These are phyloP conservation scores for Metalampra italica DNA, from an alignment of 2,888 invertebrate species.

Conservation along the genomic window DNA sequence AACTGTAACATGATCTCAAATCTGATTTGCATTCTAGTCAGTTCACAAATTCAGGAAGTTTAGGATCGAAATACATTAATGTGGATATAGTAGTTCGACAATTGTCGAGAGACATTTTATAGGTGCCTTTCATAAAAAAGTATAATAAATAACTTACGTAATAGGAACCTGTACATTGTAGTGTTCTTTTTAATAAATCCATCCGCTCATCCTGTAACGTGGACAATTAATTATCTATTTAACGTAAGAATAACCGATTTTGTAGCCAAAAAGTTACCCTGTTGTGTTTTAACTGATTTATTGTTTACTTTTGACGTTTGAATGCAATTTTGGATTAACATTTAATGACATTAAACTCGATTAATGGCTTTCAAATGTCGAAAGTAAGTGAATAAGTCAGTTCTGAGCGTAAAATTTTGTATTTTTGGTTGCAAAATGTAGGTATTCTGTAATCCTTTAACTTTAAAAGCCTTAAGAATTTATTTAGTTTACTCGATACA, in stretches of 20 bases:
- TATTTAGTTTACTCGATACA: conserved; percentile 24
- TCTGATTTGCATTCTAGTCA: conserved; percentile 2
- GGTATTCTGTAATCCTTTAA: conserved; percentile 22
- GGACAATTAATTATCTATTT: conserved; percentile 32
- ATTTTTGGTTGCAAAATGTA: conserved; percentile 34
- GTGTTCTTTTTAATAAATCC: conserved; percentile 64
- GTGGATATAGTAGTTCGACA: conserved; percentile 52
- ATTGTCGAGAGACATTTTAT: conserved; percentile 66
- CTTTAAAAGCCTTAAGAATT: conserved; percentile 20
- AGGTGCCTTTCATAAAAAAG: conserved; percentile 73
- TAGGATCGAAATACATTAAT: conserved; percentile 51
- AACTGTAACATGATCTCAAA: background rate
- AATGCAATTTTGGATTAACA: too few species aligned
- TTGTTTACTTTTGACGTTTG: background rate
- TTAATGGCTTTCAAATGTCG: too few species aligned
- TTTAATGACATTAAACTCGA: too few species aligned
- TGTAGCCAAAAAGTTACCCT: conserved; percentile 23
- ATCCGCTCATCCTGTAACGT: conserved; percentile 59
- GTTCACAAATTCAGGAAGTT: conserved; percentile 14
- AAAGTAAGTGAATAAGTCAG: too few species aligned
- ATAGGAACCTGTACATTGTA: conserved; percentile 64
- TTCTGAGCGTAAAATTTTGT: background rate
- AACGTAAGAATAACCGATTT: conserved; percentile 26
- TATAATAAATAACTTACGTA: conserved; percentile 52
- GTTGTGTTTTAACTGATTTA: too few species aligned